These are phyloP conservation scores for Deroplatys truncata DNA, from an alignment of 2,888 invertebrate genomes.

Conservation along the genomic window DNA sequence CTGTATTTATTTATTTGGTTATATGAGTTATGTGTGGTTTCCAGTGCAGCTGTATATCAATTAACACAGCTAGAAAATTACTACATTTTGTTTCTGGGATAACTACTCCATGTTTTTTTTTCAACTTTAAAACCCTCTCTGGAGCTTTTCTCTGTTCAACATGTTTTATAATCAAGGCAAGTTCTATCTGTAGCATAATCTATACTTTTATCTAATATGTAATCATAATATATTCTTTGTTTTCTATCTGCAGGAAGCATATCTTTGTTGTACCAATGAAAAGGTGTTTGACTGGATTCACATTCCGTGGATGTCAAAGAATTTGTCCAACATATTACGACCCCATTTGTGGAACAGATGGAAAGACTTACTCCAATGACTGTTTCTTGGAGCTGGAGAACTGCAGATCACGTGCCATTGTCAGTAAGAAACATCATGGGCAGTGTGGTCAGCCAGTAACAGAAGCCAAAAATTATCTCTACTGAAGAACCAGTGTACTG, in stretches of 20 bases:
- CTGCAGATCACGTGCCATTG: slow-evolving; percentile 75
- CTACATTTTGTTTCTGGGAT: no score
- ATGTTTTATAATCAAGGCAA: no score
- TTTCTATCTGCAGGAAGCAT: slow-evolving; percentile 64
- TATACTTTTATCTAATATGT: no score
- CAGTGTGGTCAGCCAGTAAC: slow-evolving; percentile 81
- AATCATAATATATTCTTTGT: not conserved
- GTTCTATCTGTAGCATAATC: no score
- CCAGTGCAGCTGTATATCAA: no score
- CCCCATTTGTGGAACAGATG: slow-evolving; percentile 90
- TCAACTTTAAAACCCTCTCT: no score
- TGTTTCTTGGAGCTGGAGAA: slow-evolving; percentile 91
- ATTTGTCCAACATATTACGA: slow-evolving; percentile 85
- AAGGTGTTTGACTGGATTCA: slow-evolving; percentile 77
- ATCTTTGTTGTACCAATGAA: slow-evolving; percentile 87
- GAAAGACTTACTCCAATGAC: slow-evolving; percentile 88
- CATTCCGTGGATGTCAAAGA: slow-evolving; percentile 80
- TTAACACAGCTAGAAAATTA: no score
- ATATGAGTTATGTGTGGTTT: no score
- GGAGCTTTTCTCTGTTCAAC: no score
- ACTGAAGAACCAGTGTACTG: slow-evolving; percentile 45
- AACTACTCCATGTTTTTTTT: no score
- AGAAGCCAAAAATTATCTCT: slow-evolving; percentile 84
- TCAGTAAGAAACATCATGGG: slow-evolving; percentile 74
- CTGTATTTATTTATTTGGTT: no score